Base-by-base conservation (phyloP, 2,113 vertebrate genomes). In the Aspidoscelis tigris region DNA sequence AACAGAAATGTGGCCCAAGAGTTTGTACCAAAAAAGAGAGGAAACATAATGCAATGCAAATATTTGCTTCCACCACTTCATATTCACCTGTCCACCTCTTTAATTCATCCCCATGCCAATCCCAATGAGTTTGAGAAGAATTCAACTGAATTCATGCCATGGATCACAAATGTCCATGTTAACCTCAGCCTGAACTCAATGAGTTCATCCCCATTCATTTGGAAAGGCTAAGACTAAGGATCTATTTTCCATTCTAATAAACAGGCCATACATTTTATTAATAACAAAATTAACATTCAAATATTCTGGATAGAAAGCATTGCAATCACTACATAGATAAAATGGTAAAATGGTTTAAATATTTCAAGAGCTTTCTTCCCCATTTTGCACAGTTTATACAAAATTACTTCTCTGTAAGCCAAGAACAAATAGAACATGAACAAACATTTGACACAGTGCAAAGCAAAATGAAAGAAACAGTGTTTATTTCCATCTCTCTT, bases 21-120 rank as follows among this genome's bases (percentile, higher is more conserved):
- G 86, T 78, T 84, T 78, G 6, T 12, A 72, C 55, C 86, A 75
- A 87, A 77, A 22, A 72, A 66, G 90, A 84, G 0, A 44, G 16
- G 6, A 22, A 71, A 33, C 4, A 78, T 73, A 14, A 16, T 22
- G 8, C 39, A 76, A 26, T 7, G 4, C 33, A 39, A 44, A n/a
- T 68, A 66, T 18, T 66, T 22, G 10, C 41, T n/a, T 78, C 2
- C 33, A 58, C n/a, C 26, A 47, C 55, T 84, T 11, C 53, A 78
- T 43, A 33, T 4, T 21, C 41, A 33, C 3, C 14, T 7, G 18
- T 43, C 66, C 39, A 2, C 5, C 9, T 5, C 26, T 61, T 22
- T 4, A 21, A 11, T 64, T 61, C 9, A 22, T n/a, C 44, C 2
- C 21, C 22, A n/a, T 5, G 11, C 74, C 10, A 4, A 20, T 77